phyloP scores from a whole-genome alignment of 2,797 vertebrate species.

The Glyptemys insculpta region DNA sequence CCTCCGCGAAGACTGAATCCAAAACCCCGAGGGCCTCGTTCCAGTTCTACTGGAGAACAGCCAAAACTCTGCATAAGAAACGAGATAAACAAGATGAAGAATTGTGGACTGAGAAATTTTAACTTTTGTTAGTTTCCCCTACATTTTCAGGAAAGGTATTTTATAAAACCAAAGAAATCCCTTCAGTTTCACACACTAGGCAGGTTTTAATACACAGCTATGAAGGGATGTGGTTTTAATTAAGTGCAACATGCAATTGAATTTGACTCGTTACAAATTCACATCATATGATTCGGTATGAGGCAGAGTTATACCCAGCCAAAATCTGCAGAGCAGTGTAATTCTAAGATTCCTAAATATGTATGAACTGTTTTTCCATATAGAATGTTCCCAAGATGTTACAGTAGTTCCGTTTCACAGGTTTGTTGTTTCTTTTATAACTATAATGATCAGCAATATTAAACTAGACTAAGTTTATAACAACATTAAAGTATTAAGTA shows the following conservation, averaged over 20 bases:
- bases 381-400: neutral
- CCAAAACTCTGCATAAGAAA: conserved; percentile 81
- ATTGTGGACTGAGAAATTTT: neutral
- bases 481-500: neutral
- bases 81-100: neutral
- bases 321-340: neutral
- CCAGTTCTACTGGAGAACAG: conserved; percentile 94
- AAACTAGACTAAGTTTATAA: neutral
- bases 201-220: neutral
- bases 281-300: fast-evolving
- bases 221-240: neutral
- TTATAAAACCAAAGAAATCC: neutral
- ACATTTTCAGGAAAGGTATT: neutral
- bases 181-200: too few relatives aligned
- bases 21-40: conserved; percentile 93
- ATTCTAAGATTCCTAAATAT: neutral
- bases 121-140: neutral
- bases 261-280: neutral
- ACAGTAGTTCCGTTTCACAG: neutral
- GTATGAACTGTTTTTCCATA: neutral
- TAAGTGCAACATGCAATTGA: fast-evolving
- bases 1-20: conserved; percentile 98
- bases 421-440: neutral
- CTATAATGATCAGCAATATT: neutral
- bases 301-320: neutral